A percentile compares a stretch with the other conserved stretches of the same genome.
Conservation (phyloP, 2,888 invertebrate genomes). For the Tetropium fuscum region DNA sequence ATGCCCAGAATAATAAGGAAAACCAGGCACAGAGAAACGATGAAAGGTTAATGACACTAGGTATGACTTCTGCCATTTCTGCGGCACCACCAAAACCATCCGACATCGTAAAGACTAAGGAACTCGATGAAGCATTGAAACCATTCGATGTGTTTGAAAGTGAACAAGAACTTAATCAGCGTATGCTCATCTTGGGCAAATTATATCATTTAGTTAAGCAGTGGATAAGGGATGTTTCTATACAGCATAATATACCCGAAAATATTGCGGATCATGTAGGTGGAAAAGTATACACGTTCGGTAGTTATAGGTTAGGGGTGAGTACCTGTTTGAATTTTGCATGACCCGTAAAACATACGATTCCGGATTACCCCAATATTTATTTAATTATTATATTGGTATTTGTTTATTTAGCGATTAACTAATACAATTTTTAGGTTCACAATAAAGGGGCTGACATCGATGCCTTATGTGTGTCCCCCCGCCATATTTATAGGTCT, state of each 20-base stretch:
- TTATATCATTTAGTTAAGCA: slow-evolving; percentile 91
- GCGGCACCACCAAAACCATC: slow-evolving; percentile 84
- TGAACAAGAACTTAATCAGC: slow-evolving; percentile 89
- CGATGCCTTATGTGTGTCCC: slow-evolving; percentile 98
- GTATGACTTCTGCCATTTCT: slow-evolving; percentile 96
- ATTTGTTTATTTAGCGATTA: no score
- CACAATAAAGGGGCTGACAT: slow-evolving; percentile 99
- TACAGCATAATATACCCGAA: slow-evolving; percentile 92
- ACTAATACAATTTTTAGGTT: slow-evolving; percentile 74
- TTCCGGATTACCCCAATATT: no score
- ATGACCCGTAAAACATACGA: no score
- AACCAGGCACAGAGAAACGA: slow-evolving; percentile 64
- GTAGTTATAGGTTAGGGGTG: slow-evolving; percentile 93
- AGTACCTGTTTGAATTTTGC: no score
- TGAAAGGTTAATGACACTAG: slow-evolving; percentile 76
- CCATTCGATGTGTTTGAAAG: slow-evolving; percentile 93
- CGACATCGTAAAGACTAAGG: slow-evolving; percentile 80
- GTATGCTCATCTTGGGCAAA: slow-evolving; percentile 86
- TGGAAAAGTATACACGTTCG: slow-evolving; percentile 99
- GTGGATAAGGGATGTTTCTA: slow-evolving; percentile 93
- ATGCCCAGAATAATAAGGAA: slow-evolving; percentile 55
- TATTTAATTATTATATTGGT: no score
- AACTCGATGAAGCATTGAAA: slow-evolving; percentile 81
- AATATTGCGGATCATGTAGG: slow-evolving; percentile 92
- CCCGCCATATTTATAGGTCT: slow-evolving; percentile 90